A percentile compares a stretch with the other conserved stretches of the same genome.
Conservation (phyloP, 2,797 vertebrate genomes). For the Cynodonichthys magdalenae region DNA sequence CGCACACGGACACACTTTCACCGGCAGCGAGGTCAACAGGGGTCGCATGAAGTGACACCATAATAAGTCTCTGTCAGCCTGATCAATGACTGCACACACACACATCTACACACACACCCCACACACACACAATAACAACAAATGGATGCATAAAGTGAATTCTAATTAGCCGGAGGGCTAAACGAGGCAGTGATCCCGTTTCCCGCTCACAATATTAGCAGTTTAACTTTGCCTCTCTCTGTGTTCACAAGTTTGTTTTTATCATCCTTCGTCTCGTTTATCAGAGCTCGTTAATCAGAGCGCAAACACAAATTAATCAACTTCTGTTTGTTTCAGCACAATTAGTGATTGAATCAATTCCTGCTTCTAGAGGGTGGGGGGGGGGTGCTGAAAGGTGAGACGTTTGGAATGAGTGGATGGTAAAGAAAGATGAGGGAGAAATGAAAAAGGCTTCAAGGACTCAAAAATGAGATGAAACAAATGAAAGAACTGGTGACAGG, state of each 20-base stretch:
- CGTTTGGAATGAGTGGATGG: neutral
- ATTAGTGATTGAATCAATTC: constrained; percentile 65
- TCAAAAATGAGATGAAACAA: neutral
- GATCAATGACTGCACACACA: constrained; percentile 68
- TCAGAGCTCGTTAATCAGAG: constrained; percentile 37
- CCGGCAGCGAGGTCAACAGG: constrained; percentile 51
- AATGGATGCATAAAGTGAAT: constrained; percentile 54
- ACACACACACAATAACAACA: constrained; percentile 50
- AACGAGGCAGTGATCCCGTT: constrained; percentile 56
- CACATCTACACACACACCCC: too few relatives aligned
- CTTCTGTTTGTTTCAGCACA: constrained; percentile 67
- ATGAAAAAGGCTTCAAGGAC: neutral
- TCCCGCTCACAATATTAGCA: constrained; percentile 43
- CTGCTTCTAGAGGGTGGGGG: constrained; percentile 22
- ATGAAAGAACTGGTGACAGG: neutral
- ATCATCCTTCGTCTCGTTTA: constrained; percentile 39
- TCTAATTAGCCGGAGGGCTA: constrained; percentile 54
- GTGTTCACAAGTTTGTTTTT: constrained; percentile 56
- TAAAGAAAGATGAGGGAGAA: neutral
- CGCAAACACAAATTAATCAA: constrained; percentile 67
- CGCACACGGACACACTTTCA: constrained; percentile 42
- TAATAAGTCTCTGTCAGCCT: constrained; percentile 76
- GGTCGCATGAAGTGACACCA: constrained; percentile 59
- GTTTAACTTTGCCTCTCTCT: constrained; percentile 28
- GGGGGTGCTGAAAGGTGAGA: neutral